Base-by-base conservation (phyloP, 2,797 vertebrate genomes). In the Erpetoichthys calabaricus region DNA sequence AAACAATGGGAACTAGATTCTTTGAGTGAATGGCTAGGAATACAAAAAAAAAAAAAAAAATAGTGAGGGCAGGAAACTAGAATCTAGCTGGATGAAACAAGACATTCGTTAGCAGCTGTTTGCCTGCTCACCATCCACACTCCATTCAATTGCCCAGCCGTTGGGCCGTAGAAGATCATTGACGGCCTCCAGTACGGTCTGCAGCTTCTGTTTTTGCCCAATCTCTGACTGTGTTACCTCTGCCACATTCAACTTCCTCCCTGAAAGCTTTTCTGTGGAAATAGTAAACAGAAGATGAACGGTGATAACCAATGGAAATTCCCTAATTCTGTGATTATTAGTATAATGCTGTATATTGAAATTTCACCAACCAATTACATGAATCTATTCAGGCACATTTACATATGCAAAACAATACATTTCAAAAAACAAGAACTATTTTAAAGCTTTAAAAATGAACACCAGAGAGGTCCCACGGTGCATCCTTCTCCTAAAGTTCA, bases 171-270 rank as follows among this genome's bases (percentile, higher is more conserved):
- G 86, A 53, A 90, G 62, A 9, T 89, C 87, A 0, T 91, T 91
- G 45, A 96, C 89, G 0, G 90, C 80, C 66, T 96, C 94, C 73
- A 98, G 69, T 6, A 98, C 92, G 0, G 90, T 97, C 77, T 92
- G 92, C 49, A 99, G 73, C 78, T 99, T 99, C 73, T 95, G 96
- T 50, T 94, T 97, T 77, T 99, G 96, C 8, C 88, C 94, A 1
- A 94, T 89, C 71, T 98, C 94, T 0, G 96, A 98, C 60, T 98
- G 96, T 0, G 95, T 98, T 72, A 98, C 95, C 76, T 99, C 96
- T 0, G 96, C 94, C 65, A 98, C 92, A 0, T 96, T 94, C 75
- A 99, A 83, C 70, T 94, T 98, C 61, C 79, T 77, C 60, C 82
- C 80, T 0, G 85, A 90, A 67, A 98, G 49, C 56, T 94, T 94